A percentile compares a stretch with the other conserved stretches of the same genome.
These are phyloP conservation scores for Rhynchophorus ferrugineus DNA, from an alignment of 1,140 invertebrate genomes.

Conservation along the genomic window DNA sequence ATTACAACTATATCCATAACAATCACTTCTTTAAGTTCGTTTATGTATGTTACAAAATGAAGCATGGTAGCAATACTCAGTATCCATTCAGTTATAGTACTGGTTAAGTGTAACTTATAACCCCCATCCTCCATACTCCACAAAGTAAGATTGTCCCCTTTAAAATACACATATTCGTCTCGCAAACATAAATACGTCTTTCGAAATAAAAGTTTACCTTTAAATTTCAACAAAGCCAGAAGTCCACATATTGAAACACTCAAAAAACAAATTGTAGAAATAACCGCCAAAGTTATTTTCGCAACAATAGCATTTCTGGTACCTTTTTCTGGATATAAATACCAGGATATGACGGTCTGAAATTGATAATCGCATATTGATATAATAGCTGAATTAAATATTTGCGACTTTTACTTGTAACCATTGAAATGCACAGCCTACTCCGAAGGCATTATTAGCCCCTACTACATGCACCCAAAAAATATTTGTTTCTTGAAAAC, in stretches of 20 bases:
- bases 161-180: not conserved
- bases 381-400: no score
- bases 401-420: constrained; percentile 3
- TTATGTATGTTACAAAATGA: not conserved
- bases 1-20: not conserved
- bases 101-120: not conserved
- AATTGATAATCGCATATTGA: not conserved
- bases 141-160: not conserved
- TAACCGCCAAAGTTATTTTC: no score
- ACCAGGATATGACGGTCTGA: not conserved
- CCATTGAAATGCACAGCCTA: not conserved
- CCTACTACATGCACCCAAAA: not conserved
- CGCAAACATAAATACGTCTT: not conserved
- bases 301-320: no score
- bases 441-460: not conserved
- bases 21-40: not conserved
- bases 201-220: not conserved
- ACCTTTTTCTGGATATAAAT: not conserved
- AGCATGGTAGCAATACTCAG: not conserved
- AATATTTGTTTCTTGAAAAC: constrained; percentile 14
- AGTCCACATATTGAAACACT: no score
- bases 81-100: not conserved
- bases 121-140: not conserved
- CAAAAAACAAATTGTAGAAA: no score
- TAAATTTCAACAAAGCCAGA: not conserved